Conservation (phyloP, 1,140 invertebrate species). For the Drosophila nasuta region DNA sequence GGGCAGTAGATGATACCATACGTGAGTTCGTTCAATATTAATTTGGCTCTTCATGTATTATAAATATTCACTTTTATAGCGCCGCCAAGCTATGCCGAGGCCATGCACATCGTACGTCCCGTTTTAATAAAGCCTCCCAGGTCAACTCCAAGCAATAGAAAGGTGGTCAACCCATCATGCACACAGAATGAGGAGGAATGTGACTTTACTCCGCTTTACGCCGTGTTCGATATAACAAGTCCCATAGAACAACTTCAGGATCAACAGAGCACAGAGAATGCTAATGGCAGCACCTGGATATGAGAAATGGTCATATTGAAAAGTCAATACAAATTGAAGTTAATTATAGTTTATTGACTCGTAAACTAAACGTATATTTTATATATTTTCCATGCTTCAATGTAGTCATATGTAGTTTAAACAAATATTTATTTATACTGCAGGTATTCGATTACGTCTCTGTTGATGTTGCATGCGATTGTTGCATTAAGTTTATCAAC, state of each 20-base stretch:
- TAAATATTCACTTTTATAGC: conserved; percentile 28
- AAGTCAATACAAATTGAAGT: background rate
- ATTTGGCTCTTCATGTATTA: background rate
- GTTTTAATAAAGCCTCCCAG: background rate
- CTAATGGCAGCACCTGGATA: conserved; percentile 55
- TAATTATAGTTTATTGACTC: background rate
- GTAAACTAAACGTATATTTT: background rate
- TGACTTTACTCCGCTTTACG: conserved; percentile 57
- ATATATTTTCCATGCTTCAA: background rate
- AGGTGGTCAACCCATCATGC: conserved; percentile 6
- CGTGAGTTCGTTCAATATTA: conserved; percentile 17
- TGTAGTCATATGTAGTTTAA: background rate
- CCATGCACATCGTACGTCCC: conserved; percentile 47
- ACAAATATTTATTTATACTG: conserved; percentile 1
- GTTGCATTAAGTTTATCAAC: background rate
- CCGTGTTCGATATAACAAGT: conserved; percentile 63
- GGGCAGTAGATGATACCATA: conserved; percentile 57
- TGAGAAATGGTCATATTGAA: conserved; percentile 15
- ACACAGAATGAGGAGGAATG: conserved; percentile 15
- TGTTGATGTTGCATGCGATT: background rate
- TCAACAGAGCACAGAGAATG: conserved; percentile 12
- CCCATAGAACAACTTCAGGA: conserved; percentile 21
- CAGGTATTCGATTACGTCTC: background rate
- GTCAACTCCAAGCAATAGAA: background rate
- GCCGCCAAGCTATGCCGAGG: conserved; percentile 60